Evolutionary conservation across 2,797 vertebrate genomes (phyloP).

Genomic region (Falco concolor): DNA sequence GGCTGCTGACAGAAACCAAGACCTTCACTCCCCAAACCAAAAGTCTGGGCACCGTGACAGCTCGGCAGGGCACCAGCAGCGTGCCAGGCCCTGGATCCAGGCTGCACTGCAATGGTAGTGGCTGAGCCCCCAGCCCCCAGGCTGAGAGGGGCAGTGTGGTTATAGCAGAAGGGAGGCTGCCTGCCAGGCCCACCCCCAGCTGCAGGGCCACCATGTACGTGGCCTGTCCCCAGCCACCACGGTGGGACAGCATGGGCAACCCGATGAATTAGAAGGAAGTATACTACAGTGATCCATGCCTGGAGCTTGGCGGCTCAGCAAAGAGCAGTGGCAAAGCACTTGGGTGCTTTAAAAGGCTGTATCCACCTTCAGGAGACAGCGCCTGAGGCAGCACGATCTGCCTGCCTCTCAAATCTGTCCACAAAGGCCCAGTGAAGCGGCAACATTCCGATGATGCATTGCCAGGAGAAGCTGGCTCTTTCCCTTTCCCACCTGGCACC

Average conservation of each 20-base stretch:
- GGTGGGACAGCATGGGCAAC: rapidly evolving
- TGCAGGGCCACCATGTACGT: rapidly evolving
- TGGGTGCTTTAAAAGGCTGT: neutral
- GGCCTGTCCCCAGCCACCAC: no score
- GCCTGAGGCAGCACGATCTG: neutral
- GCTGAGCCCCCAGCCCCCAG: no score
- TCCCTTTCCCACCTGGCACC: neutral
- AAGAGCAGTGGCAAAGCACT: neutral
- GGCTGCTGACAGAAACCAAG: neutral
- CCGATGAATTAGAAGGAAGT: neutral
- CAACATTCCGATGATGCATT: rapidly evolving
- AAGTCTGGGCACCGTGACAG: rapidly evolving
- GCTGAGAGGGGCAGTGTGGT: rapidly evolving
- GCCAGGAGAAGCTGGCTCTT: neutral
- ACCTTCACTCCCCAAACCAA: no score
- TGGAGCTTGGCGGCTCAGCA: neutral
- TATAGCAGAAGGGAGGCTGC: neutral
- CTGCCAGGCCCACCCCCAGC: no score
- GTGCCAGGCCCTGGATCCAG: neutral
- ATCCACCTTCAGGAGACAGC: rapidly evolving
- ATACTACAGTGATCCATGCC: rapidly evolving
- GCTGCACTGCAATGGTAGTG: rapidly evolving
- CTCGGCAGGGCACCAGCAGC: rapidly evolving
- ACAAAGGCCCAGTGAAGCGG: rapidly evolving
- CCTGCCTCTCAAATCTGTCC: neutral